Evolutionary conservation across 2,113 vertebrate genomes (phyloP), one percentile per base, ranked within the genome.

Genomic region (Atherinomorus stipes): DNA sequence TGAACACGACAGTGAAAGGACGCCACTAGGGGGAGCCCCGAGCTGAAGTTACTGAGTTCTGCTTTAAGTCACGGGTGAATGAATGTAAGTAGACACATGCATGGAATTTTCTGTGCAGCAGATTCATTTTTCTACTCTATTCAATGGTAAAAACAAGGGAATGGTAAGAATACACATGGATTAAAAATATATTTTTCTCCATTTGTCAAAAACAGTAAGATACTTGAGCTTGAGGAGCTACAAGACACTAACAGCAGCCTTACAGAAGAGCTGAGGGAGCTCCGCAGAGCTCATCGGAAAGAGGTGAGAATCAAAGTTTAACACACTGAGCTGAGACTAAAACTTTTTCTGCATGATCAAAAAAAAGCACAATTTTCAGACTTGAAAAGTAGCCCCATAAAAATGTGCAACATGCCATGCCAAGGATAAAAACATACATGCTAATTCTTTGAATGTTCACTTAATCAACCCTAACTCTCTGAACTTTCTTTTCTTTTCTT

Each of bases 151-250:
- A 0, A 38, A 21, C 25, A 62, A n/a, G 59, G 4, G 13, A 38
- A n/a, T 23, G 22, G 44, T 64, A 64, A 64, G 49, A 28, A 38
- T 26, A 5, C 0, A 65, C 21, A 67, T 2, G 11, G 18, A 22
- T 34, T 1, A 25, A 3, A 34, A 34, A 34, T 34, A 9, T 34
- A 5, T 18, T 2, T 50, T 74, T 31, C 16, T 44, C 12, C 74
- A 4, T 53, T 59, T 88, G 59, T 74, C 16, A 1, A 40, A 12
- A n/a, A 84, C 82, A 93, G 93, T 42, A 92, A 91, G 62, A 81
- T 71, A 0, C n/a, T 1, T 13, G 80, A 90, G 78, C 49, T 93
- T 74, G 70, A 91, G 75, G 74, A 85, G 28, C 80, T 92, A 0
- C 68, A 84, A 9, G 64, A 54, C 7, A 25, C 61, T 7, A 88